Conservation (phyloP, 2,113 vertebrate genomes). For the Microtus pennsylvanicus region DNA sequence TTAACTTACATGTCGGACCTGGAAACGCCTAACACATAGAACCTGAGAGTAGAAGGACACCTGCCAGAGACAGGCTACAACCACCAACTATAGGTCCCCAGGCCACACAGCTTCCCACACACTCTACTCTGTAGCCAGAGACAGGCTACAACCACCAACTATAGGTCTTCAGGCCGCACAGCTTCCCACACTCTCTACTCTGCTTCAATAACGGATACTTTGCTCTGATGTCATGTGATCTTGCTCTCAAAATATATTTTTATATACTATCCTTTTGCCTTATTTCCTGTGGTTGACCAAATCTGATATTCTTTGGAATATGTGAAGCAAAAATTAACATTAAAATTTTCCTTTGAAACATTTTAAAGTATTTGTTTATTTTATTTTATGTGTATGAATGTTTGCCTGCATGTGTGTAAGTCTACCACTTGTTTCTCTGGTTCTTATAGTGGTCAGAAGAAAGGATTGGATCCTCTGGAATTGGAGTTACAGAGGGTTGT, state of each 20-base stretch:
- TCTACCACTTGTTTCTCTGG: too few species aligned
- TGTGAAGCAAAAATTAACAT: not conserved
- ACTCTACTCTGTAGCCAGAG: not conserved
- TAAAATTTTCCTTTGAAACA: not conserved
- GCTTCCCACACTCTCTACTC: not conserved
- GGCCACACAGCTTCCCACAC: too few species aligned
- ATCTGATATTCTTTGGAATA: not conserved
- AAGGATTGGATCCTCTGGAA: not conserved
- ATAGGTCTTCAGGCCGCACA: too few species aligned
- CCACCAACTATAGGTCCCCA: not conserved
- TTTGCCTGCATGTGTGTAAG: not conserved
- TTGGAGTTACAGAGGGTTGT: not conserved
- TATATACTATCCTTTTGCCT: too few species aligned
- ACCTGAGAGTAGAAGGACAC: not conserved
- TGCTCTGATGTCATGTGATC: not conserved
- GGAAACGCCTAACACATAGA: not conserved
- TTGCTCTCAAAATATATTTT: not conserved
- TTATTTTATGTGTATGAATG: not conserved
- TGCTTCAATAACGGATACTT: not conserved
- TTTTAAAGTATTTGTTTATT: not conserved
- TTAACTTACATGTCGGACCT: not conserved
- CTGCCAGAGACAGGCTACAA: not conserved
- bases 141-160: not conserved
- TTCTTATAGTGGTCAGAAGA: not conserved
- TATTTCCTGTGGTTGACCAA: not conserved